Evolutionary conservation across 2,888 invertebrate genomes (phyloP), one percentile per base, ranked within the genome.

Genomic region (Lordiphosa andalusiaca): DNA sequence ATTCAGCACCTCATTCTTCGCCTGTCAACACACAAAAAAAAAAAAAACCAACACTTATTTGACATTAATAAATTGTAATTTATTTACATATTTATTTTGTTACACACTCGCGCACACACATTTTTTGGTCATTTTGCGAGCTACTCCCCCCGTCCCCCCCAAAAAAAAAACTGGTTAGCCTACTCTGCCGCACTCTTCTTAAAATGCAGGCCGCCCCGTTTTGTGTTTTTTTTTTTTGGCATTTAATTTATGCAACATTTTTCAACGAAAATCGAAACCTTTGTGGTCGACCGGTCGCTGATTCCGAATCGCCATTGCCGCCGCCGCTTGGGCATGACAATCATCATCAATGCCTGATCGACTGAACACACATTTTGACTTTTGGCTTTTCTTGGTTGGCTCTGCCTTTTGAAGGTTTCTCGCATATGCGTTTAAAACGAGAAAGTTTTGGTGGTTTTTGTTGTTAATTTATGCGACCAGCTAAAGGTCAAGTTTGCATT

Each of bases 61-160:
- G 72, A 57, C 82, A 69, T 69, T 82, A 82, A 76, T 76, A 71
- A 69, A 76, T 71, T 71, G 74, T 67, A 76, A 76, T 76, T 82
- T 78, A 77, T 76, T 82, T 82, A 69, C 75, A 81, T 75, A 75
- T 75, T 74, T 74, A 64, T 71, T 77, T 76, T 71, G 71, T 81
- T 76, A 71, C 68, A 75, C 51, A 58, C 52, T 30, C 30, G 30
- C 7, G 4, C 19, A 69, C 48, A 58, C 49, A 58, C 23, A n/a
- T 16, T 58, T 67, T 67, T 57, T 30, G 30, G 37, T 35, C 55
- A 12, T 46, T 59, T 52, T 67, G 30, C 37, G 36, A 13, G 36
- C 47, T 33, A 10, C 21, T n/a, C 12, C 13, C 19, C n/a, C 16
- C n/a, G n/a, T n/a, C 16, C 21, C 19, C 12, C 13, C 19, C n/a